A percentile compares a stretch with the other conserved stretches of the same genome.
phyloP scores from a whole-genome alignment of 2,888 invertebrate species.

The Eretmocerus hayati region DNA sequence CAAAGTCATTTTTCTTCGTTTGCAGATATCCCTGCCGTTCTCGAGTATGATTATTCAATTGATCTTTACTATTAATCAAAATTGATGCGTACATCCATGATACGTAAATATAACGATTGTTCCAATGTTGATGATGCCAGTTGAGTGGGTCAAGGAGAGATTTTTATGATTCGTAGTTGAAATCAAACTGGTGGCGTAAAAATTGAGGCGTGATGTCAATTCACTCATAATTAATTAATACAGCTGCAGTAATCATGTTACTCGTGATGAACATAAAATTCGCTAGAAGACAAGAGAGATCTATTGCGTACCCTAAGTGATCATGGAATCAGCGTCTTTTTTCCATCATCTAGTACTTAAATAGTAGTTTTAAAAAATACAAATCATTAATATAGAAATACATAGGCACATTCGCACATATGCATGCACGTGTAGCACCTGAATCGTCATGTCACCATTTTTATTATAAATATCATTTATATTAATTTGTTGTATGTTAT shows the following conservation, averaged over 20 bases:
- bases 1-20: too few relatives aligned
- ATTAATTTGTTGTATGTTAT: constrained; percentile 2
- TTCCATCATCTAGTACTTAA: constrained; percentile 33
- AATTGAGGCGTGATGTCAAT: constrained; percentile 30
- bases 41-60: too few relatives aligned
- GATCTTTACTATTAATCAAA: too few relatives aligned
- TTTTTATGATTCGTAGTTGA: constrained; percentile 4
- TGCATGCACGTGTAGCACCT: constrained; percentile 14
- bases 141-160: neutral
- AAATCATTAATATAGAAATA: constrained; percentile 21
- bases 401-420: constrained; percentile 16
- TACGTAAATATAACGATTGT: too few relatives aligned
- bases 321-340: constrained; percentile 27
- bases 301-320: constrained; percentile 15
- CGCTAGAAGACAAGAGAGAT: constrained; percentile 6
- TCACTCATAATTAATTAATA: constrained; percentile 31
- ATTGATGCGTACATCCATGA: too few relatives aligned
- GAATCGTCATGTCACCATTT: constrained; percentile 10
- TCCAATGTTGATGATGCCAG: too few relatives aligned
- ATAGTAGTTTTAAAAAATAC: constrained; percentile 22
- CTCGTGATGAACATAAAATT: constrained; percentile 17
- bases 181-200: constrained; percentile 1
- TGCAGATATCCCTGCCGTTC: too few relatives aligned
- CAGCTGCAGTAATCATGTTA: constrained; percentile 30
- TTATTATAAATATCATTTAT: constrained; percentile 7